These are phyloP conservation scores for Ephestia elutella DNA, from an alignment of 1,140 invertebrate genomes.

Conservation along the genomic window DNA sequence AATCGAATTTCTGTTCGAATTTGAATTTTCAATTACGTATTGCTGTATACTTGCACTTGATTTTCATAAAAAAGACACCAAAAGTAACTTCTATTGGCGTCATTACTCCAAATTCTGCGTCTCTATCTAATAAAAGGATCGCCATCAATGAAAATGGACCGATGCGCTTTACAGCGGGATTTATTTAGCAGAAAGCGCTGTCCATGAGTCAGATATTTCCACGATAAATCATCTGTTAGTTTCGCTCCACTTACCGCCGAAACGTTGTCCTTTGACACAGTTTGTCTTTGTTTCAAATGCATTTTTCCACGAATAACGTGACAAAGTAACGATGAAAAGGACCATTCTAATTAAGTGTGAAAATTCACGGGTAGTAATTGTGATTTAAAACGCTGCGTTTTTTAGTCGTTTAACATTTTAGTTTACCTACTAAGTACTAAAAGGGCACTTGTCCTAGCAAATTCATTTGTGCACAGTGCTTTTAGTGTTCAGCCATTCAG, in stretches of 20 bases:
- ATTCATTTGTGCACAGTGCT: too few species aligned
- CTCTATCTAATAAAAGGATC: too few species aligned
- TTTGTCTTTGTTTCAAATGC: constrained; percentile 47
- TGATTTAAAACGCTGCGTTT: constrained; percentile 7
- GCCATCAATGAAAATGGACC: not conserved
- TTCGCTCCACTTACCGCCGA: constrained; percentile 1
- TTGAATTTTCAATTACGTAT: too few species aligned
- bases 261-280: constrained; percentile 36
- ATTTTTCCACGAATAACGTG: constrained; percentile 55
- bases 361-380: constrained; percentile 26
- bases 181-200: constrained; percentile 1
- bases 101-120: too few species aligned
- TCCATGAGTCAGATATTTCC: constrained; percentile 1
- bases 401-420: too few species aligned
- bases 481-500: too few species aligned
- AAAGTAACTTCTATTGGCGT: too few species aligned
- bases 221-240: constrained; percentile 5
- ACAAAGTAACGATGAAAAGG: constrained; percentile 55
- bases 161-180: not conserved
- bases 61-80: too few species aligned
- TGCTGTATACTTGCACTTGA: too few species aligned
- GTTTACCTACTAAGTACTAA: too few species aligned
- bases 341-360: constrained; percentile 49
- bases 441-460: too few species aligned
- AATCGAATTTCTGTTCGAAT: too few species aligned